A percentile compares a stretch with the other conserved stretches of the same genome.
Evolutionary conservation across 2,113 vertebrate species (phyloP).

Genomic region (Ictalurus furcatus): DNA sequence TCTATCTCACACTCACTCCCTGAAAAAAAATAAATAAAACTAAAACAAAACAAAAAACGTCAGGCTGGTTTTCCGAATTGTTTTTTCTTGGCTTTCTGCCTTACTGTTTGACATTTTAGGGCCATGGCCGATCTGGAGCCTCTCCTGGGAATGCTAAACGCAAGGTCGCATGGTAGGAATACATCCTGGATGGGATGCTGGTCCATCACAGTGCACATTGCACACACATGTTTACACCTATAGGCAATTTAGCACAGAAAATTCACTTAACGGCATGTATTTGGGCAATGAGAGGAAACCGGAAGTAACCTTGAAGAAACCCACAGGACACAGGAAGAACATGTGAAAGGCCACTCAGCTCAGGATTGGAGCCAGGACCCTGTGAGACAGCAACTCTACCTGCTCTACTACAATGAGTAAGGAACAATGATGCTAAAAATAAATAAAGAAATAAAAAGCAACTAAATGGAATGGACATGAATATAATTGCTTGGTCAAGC

Average conservation of each 20-base stretch:
- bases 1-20: conserved; percentile 24
- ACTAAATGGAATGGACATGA: conserved; percentile 37
- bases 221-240: not conserved
- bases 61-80: conserved; percentile 19
- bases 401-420: not conserved
- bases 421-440: not conserved
- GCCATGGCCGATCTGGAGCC: not conserved
- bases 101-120: conserved; percentile 11
- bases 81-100: not conserved
- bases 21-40: not conserved
- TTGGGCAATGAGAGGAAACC: no score
- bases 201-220: not conserved
- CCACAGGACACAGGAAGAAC: not conserved
- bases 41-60: not conserved
- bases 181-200: not conserved
- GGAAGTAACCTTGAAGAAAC: not conserved
- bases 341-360: not conserved
- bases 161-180: not conserved
- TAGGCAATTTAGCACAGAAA: not conserved
- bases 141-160: not conserved
- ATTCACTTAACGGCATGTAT: not conserved
- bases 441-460: not conserved
- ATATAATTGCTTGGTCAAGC: conserved; percentile 38
- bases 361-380: not conserved
- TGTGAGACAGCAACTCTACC: not conserved